A percentile compares a stretch with the other conserved stretches of the same genome.
phyloP scores from a whole-genome alignment of 1,140 invertebrate genomes.

The Chironomus striatipennis region DNA sequence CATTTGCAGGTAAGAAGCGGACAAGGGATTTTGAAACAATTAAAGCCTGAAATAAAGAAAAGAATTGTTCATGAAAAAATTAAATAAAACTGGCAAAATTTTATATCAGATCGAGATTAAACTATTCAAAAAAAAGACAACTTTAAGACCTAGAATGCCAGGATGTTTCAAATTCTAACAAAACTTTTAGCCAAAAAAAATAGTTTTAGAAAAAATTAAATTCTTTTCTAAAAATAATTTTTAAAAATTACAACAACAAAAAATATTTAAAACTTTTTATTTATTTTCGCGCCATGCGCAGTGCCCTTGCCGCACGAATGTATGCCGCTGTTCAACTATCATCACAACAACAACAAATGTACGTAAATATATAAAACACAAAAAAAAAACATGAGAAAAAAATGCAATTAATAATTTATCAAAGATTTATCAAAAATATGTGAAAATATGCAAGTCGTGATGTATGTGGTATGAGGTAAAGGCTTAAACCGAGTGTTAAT shows the following conservation, averaged over 20 bases:
- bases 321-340: conserved; percentile 81
- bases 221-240: background rate
- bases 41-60: conserved; percentile 16
- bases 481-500: no score
- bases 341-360: conserved; percentile 83
- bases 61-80: background rate
- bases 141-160: no score
- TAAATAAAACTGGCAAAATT: background rate
- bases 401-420: conserved; percentile 23
- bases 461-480: no score
- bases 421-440: conserved; percentile 13
- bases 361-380: conserved; percentile 48
- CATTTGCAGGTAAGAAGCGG: conserved; percentile 80
- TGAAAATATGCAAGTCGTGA: background rate
- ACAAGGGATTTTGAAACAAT: conserved; percentile 21
- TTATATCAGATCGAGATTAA: background rate
- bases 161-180: background rate
- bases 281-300: conserved; percentile 50
- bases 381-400: conserved; percentile 28
- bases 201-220: background rate
- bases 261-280: conserved; percentile 27
- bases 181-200: no score
- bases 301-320: conserved; percentile 93
- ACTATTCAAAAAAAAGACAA: no score
- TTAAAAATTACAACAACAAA: conserved; percentile 26